Evolutionary conservation across 2,113 vertebrate species (phyloP), one percentile per base, ranked within the genome.

Genomic region (Sarotherodon lohbergeri): DNA sequence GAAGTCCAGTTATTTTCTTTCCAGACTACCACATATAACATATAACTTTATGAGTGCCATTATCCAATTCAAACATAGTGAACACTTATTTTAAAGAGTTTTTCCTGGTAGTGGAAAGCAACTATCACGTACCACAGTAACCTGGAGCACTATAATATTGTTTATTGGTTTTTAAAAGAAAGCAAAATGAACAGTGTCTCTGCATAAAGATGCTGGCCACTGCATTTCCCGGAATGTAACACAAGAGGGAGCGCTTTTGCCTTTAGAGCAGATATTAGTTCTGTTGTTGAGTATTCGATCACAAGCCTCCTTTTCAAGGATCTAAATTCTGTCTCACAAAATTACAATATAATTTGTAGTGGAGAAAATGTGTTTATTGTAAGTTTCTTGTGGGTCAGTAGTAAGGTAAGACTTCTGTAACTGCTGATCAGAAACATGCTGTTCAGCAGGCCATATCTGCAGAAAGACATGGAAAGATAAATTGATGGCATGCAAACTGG

Each of bases 191-290:
- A 46, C 41, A 48, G 5, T 3, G 71, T 32, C 24, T 50, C 73
- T 78, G 24, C 71, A 16, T 46, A 46, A 39, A 68, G 34, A 22
- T 39, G 19, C 61, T 19, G 46, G 9, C 1, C 14, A 8, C 11
- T 84, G 78, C 29, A 71, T 5, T 86, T 86, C 6, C 39, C 17
- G 2, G n/a, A n/a, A 7, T 10, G 1, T 3, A 79, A 85, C 93
- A 88, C 88, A 16, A 16, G 92, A 92, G 83, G 85, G 81, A 19
- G 86, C 80, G 19, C 55, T 84, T 88, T 36, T 13, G 2, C 54
- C 2, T 11, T 43, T 19, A 32, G 29, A 22, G 2, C 5, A 29
- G 9, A 24, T 76, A 19, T 10, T 34, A 56, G 3, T 29, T 1
- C 16, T 46, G 9, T 63, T 63, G 7, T 34, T 66, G 27, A 48